Base-by-base conservation (phyloP, 2,113 vertebrate genomes). In the Oreochromis spilurus region DNA sequence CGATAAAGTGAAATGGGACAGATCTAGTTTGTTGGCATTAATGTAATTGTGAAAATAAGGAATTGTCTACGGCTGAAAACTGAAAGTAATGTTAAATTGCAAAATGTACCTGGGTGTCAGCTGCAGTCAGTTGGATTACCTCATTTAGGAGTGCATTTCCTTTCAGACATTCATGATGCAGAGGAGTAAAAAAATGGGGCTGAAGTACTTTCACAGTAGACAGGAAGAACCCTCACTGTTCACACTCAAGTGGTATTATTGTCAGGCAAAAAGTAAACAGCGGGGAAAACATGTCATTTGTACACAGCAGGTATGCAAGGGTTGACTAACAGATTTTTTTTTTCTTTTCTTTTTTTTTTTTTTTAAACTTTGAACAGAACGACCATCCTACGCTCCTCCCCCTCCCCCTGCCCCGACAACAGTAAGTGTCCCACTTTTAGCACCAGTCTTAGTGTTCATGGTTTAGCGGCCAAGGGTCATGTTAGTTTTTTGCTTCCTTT, bases 381-480 rank as follows among this genome's bases (percentile, higher is more conserved):
- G 98, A 92, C 98, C 98, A 89, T 99, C 98, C 84, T 99, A 99
- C 87, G 97, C 98, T 92, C 98, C 98, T 91, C 98, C 98, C 95
- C 98, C 98, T 88, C 97, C 98, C 97, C 98, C 98, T 77, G 98
- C 98, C 97, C 98, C 98, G 77, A 97, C 98, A 93, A 97, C 98
- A 95, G 98, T 99, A 98, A 99, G 98, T 98, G 96, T 90, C 31
- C n/a, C 24, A 19, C 21, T 43, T 60, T 80, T 13, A 16, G 16
- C 38, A 77, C 7, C 50, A 21, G 9, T 45, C 19, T 72, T 52
- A 55, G 29, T 5, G 2, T 55, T 54, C 14, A 5, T 8, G 17
- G 17, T 75, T 52, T 6, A 52, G n/a, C 14, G 9, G 43, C 79
- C 29, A 31, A 31, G 26, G 13, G 19, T 36, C 82, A 26, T 2